These are phyloP conservation scores for Harpalus rufipes DNA, from an alignment of 2,888 invertebrate genomes.

Conservation along the genomic window DNA sequence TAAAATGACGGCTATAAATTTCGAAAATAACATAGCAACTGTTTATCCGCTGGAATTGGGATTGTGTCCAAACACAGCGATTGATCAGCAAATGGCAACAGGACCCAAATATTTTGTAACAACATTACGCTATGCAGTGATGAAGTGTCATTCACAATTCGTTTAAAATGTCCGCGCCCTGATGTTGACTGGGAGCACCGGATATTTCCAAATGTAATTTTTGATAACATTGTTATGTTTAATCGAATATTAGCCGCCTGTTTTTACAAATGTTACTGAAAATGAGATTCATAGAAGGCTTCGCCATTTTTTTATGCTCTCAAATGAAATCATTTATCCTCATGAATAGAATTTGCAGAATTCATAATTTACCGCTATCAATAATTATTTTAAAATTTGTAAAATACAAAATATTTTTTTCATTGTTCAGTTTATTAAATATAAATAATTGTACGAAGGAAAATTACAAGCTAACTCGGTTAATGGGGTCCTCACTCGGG, in stretches of 20 bases:
- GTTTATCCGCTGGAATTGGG: constrained; percentile 25
- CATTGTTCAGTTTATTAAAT: too few species aligned
- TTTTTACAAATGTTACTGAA: constrained; percentile 39
- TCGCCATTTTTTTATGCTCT: constrained; percentile 22
- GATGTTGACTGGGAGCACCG: constrained; percentile 20
- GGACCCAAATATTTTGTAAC: constrained; percentile 46
- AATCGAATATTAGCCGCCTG: constrained; percentile 59
- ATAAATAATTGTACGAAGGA: too few species aligned
- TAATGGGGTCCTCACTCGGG: too few species aligned
- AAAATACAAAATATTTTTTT: too few species aligned
- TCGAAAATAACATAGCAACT: constrained; percentile 31
- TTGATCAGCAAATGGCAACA: constrained; percentile 27
- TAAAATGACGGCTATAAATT: constrained; percentile 23
- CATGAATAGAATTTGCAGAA: not conserved
- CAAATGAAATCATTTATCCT: constrained; percentile 20
- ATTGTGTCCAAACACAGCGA: constrained; percentile 40
- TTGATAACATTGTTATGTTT: constrained; percentile 60
- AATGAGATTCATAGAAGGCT: constrained; percentile 22
- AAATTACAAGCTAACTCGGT: too few species aligned
- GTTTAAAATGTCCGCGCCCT: constrained; percentile 35
- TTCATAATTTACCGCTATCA: too few species aligned
- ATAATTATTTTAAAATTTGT: too few species aligned
- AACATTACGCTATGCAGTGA: constrained; percentile 49
- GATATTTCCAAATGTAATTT: constrained; percentile 61
- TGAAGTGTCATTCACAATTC: constrained; percentile 59